Base-by-base conservation (phyloP, 2,797 vertebrate species). In the Epinephelus malabaricus region DNA sequence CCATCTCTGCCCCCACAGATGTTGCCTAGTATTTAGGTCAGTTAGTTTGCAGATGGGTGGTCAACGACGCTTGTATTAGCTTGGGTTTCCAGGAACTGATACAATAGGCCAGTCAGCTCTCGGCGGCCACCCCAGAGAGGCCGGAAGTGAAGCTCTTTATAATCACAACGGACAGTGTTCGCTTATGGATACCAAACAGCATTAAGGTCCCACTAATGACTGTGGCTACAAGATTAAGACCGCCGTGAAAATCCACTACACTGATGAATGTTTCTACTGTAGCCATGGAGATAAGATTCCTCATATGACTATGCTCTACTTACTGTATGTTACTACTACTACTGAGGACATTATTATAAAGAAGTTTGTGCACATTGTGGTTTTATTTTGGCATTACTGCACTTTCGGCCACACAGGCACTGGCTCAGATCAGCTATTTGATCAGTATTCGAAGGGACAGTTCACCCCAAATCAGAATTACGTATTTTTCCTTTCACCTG, bases 21-120 rank as follows among this genome's bases (percentile, higher is more conserved):
- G 92, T 90, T 91, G 79, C 69, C 46, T 60, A 78, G 90, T 92
- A 93, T 94, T 93, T 93, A 94, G 93, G 94, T 93, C 92, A 92
- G 81, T 91, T 90, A 61, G 80, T 84, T 89, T 91, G 89, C 90
- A 92, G 91, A 92, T 94, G 93, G 92, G 93, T 93, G 93, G 92
- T 87, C 92, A 92, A 85, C 78, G 40, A 75, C 70, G 75, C 89
- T 86, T 34, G 69, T 74, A 79, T 81, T 87, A 79, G 88, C 89
- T 91, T 81, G 87, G 77, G 85, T 91, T 93, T 94, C 92, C 82
- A 91, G 73, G 82, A 89, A 88, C 62, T 81, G 84, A 92, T 84
- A 93, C 94, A 93, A 93, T 90, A 69, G 89, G 71, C 83, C 77
- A 89, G 86, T 90, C 86, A 84, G 84, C 73, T 49, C 74, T 66